Conservation (phyloP, 2,888 invertebrate species). For the Ptycholaimellus sp. region DNA sequence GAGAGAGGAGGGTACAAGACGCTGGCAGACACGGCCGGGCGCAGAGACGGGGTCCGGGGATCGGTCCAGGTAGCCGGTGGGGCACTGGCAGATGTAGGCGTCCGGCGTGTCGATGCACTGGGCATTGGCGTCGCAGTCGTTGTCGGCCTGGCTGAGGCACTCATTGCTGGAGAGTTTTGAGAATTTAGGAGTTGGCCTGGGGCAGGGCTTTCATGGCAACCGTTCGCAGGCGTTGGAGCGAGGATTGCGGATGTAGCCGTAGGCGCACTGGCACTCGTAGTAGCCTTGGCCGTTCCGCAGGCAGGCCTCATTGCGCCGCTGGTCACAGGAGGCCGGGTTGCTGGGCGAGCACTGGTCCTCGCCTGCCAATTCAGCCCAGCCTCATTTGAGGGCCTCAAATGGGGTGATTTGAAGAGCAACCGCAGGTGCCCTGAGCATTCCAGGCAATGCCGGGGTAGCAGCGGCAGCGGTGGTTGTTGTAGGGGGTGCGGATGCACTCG, state of each 20-base stretch:
- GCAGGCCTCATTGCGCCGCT: slow-evolving; percentile 19
- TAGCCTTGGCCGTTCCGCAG: slow-evolving; percentile 18
- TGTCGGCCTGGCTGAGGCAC: slow-evolving; percentile 15
- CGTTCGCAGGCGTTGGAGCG: slow-evolving; percentile 24
- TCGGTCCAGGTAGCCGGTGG: slow-evolving; percentile 16
- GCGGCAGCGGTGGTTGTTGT: slow-evolving; percentile 20
- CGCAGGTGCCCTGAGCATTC: too few species aligned
- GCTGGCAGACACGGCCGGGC: slow-evolving; percentile 20
- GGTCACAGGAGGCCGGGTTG: slow-evolving; percentile 17
- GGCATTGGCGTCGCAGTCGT: slow-evolving; percentile 13
- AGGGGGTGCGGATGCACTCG: slow-evolving; percentile 18
- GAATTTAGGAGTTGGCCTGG: too few species aligned
- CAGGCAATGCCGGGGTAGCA: slow-evolving; percentile 18
- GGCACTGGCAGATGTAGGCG: slow-evolving; percentile 20
- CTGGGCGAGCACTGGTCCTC: slow-evolving; percentile 21
- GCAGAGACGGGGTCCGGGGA: slow-evolving; percentile 16
- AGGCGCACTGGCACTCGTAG: slow-evolving; percentile 21
- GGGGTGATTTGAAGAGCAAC: too few species aligned
- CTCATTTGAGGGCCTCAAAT: too few species aligned
- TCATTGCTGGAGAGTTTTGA: too few species aligned
- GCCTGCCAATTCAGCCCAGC: too few species aligned
- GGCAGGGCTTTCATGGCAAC: too few species aligned
- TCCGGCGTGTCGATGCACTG: slow-evolving; percentile 15
- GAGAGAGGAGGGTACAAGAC: too few species aligned
- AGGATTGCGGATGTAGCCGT: slow-evolving; percentile 17